Percentiles rank a stretch among this genome's conserved stretches.
These are phyloP conservation scores for Fistularia commersonii DNA, from an alignment of 2,797 vertebrate genomes.

Conservation along the genomic window DNA sequence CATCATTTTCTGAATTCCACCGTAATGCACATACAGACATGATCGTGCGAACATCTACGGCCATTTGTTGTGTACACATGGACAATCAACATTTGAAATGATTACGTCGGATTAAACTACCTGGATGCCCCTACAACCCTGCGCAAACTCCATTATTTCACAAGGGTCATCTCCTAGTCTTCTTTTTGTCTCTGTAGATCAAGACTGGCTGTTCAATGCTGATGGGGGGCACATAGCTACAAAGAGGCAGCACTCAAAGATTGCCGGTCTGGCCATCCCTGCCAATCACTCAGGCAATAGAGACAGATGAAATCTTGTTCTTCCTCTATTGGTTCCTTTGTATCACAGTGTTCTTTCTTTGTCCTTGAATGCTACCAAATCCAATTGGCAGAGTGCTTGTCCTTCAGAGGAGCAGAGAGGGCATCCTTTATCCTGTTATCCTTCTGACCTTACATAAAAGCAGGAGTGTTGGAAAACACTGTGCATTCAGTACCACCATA, in stretches of 20 bases:
- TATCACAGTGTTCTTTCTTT: constrained; percentile 60
- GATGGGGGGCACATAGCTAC: constrained; percentile 52
- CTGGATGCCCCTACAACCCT: constrained; percentile 17
- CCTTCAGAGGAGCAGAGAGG: constrained; percentile 68
- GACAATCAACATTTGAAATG: constrained; percentile 23
- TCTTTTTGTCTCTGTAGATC: constrained; percentile 39
- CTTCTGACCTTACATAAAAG: constrained; percentile 71
- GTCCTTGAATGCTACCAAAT: constrained; percentile 74
- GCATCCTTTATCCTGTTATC: constrained; percentile 75
- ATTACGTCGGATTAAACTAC: constrained; percentile 11
- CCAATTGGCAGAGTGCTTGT: constrained; percentile 70
- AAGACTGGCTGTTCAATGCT: constrained; percentile 39
- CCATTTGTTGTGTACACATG: not conserved
- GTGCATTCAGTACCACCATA: constrained; percentile 16
- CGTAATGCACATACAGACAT: constrained; percentile 1
- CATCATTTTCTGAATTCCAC: not conserved
- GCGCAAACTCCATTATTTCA: constrained; percentile 19
- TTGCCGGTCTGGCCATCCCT: constrained; percentile 52
- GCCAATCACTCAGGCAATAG: constrained; percentile 68
- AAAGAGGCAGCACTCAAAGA: constrained; percentile 56
- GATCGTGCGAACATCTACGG: too few relatives aligned
- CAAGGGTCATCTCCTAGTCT: constrained; percentile 33
- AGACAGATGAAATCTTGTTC: constrained; percentile 69
- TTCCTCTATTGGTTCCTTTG: constrained; percentile 66
- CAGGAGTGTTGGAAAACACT: constrained; percentile 39